Conservation (phyloP, 2,113 vertebrate genomes). For the Nesogale talazaci region DNA sequence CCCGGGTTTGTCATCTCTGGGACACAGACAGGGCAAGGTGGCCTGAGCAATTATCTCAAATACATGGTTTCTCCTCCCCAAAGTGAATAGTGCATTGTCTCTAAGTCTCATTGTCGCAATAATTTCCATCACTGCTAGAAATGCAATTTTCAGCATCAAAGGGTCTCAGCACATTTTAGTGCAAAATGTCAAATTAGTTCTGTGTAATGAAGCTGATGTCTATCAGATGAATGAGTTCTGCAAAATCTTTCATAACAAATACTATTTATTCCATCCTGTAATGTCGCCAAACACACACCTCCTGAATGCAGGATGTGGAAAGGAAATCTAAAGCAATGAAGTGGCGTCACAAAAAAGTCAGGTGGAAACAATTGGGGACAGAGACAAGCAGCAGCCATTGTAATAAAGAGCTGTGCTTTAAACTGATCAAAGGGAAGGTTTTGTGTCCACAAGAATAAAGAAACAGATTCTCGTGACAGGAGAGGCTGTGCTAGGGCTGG, state of each 20-base stretch:
- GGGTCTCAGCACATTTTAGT: constrained; percentile 30
- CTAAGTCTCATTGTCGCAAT: not conserved
- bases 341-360: not conserved
- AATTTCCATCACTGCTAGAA: constrained; percentile 42
- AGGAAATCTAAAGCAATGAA: not conserved
- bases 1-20: not conserved
- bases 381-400: constrained; percentile 9
- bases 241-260: constrained; percentile 25
- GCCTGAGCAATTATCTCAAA: not conserved
- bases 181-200: constrained; percentile 50
- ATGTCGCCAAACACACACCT: not conserved
- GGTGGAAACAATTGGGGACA: not conserved
- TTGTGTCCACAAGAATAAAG: constrained; percentile 42
- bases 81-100: not conserved
- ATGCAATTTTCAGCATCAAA: constrained; percentile 52
- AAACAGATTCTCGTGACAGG: constrained; percentile 48
- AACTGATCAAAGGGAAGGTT: constrained; percentile 42
- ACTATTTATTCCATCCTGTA: not conserved
- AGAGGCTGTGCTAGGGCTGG: constrained; percentile 49
- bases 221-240: constrained; percentile 49
- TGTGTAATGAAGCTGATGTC: constrained; percentile 19
- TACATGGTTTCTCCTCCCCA: not conserved
- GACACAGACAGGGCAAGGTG: no score
- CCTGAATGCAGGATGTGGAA: not conserved
- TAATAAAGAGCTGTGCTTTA: constrained; percentile 47